Base-by-base conservation (phyloP, 2,113 vertebrate species). In the Anolis sagrei region DNA sequence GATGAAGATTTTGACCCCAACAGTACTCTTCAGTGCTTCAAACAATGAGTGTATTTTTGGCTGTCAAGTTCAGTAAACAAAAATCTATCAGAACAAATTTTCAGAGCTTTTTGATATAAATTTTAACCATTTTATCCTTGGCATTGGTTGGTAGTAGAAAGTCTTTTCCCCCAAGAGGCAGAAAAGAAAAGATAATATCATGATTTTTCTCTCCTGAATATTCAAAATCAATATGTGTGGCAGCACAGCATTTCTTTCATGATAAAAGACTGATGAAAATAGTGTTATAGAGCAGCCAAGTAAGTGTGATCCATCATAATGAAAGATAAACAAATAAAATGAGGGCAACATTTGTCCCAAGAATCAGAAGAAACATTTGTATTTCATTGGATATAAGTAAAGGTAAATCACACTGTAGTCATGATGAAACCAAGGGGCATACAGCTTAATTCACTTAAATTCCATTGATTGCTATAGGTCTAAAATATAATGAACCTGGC, bases 1-100 rank as follows among this genome's bases (percentile, higher is more conserved):
- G 69, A 79, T 85, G 77, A 79, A 86, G 76, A 69, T 54, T n/a
- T 69, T 39, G 32, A 84, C 74, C 74, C 36, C 7, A 48, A 61
- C 32, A 54, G 49, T 78, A 25, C 44, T 80, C 48, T 73, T 27
- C 39, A 74, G 18, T 23, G 14, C 19, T 62, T 75, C 81, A 61
- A 39, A 14, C 81, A 83, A 75, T 44, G 9, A 29, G 14, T 62
- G 32, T 23, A 11, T 62, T 86, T 72, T 79, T n/a, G 78, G 19
- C 34, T 58, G 27, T 70, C 75, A 32, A 23, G 32, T 18, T 44
- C 7, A 14, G 68, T 29, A 49, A 73, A 58, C 54, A 72, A 36
- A 72, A 27, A 14, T 62, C 54, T 58, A 13, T 58, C 13, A 58
- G 54, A 18, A 58, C 11, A 58, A 18, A 58, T 16, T 29, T 8